Base-by-base conservation (phyloP, 92 coral and sea anemone species). In the Actinernus sp. region DNA sequence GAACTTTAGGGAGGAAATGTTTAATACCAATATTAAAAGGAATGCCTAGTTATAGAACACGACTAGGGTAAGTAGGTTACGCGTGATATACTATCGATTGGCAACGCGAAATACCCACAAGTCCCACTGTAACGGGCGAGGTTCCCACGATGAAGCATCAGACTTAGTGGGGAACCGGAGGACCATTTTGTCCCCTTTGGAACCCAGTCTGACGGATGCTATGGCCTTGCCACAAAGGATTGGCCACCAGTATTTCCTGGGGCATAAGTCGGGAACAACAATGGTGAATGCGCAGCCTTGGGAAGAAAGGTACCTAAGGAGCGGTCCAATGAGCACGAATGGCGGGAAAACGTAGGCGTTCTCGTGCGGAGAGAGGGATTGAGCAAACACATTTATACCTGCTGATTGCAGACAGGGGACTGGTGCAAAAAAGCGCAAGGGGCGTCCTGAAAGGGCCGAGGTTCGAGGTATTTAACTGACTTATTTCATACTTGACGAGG, bases 241-340 rank as follows among this genome's bases (percentile, higher is more conserved):
- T 17, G 49, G n/a, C 49, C 49, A 43, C 49, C 49, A 43, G 49
- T 43, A 43, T 43, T 43, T 43, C 49, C 49, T 43, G 14, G 49
- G 49, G n/a, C 49, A 43, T 14, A 43, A 3, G 49, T 43, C 49
- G 20, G 49, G 49, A 3, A 43, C 49, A 12, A 43, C 20, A 3
- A 43, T 43, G 19, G 49, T 43, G 49, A 43, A 17, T 3, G 49
- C 49, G 20, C 49, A 43, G 4, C 49, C 49, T 13, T 43, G 49
- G 49, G n/a, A 23, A 17, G 20, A 13, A 3, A 43, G 14, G 14
- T 14, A 43, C 20, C 49, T 17, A 3, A 43, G 49, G 19, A 43
- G 49, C 2, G 49, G 49, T 3, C 49, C 49, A 17, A 43, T 23
- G n/a, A 43, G 49, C 3, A 43, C 49, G 20, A 43, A 43, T 2